These are phyloP conservation scores for Bathynomus jamesi DNA, from an alignment of 1,140 invertebrate species.

Conservation along the genomic window DNA sequence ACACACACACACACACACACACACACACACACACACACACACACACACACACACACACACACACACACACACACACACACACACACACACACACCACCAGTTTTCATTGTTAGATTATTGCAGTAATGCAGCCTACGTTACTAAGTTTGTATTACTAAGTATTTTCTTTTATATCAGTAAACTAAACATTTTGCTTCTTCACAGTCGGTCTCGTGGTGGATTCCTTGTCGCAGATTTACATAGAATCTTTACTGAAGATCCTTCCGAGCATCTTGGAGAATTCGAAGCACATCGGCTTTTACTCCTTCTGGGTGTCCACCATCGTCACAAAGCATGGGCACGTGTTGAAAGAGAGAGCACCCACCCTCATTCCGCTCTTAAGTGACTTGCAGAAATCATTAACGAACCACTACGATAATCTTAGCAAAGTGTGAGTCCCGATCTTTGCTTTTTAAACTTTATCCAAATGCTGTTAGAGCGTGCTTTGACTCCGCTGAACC, in stretches of 20 bases:
- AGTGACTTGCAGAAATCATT: constrained; percentile 8
- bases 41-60: no score
- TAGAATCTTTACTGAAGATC: constrained; percentile 6
- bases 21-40: no score
- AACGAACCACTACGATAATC: constrained; percentile 5
- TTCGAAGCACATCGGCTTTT: constrained; percentile 8
- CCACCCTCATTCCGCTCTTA: constrained; percentile 3
- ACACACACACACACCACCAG: no score
- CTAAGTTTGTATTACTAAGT: no score
- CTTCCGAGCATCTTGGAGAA: constrained; percentile 6
- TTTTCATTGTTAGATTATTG: no score
- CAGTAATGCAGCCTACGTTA: no score
- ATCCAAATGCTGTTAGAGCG: no score
- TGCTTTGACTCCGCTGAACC: no score
- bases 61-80: no score
- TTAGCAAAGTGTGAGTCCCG: constrained; percentile 16
- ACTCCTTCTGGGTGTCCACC: not conserved
- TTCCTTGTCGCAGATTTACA: constrained; percentile 3
- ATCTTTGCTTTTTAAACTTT: no score
- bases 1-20: no score
- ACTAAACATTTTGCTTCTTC: not conserved
- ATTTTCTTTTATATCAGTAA: no score
- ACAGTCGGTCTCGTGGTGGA: constrained; percentile 7
- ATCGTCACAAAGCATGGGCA: constrained; percentile 4
- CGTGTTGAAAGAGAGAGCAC: constrained; percentile 5